These are phyloP conservation scores for Rhombomys opimus DNA, from an alignment of 2,113 vertebrate genomes.

Conservation along the genomic window DNA sequence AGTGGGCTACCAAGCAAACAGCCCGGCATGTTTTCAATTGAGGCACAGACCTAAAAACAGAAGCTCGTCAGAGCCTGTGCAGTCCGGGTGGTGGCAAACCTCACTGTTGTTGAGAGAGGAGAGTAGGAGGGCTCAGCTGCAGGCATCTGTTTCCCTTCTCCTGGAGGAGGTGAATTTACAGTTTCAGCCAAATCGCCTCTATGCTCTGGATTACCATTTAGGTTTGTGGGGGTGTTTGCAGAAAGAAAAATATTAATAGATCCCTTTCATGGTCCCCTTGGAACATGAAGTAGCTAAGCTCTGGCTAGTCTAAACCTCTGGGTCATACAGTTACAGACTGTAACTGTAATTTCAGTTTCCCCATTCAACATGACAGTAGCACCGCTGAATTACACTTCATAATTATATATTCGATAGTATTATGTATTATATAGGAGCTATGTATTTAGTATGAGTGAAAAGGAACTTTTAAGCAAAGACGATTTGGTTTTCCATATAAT, in stretches of 20 bases:
- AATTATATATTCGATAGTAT: neutral
- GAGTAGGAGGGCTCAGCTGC: fast-evolving
- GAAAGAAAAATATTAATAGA: constrained; percentile 20
- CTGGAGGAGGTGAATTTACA: neutral
- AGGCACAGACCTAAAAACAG: constrained; percentile 77
- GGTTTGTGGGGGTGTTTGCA: neutral
- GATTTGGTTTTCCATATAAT: neutral
- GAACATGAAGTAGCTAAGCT: neutral
- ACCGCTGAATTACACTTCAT: neutral
- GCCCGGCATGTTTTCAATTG: constrained; percentile 67
- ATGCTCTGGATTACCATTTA: neutral
- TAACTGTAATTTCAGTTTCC: neutral
- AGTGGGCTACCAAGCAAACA: constrained; percentile 83
- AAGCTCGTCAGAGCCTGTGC: constrained; percentile 60
- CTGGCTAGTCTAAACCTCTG: neutral
- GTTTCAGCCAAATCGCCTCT: neutral
- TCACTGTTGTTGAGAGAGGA: neutral
- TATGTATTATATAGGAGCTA: neutral
- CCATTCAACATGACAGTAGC: neutral
- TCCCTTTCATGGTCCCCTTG: neutral
- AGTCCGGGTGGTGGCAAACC: neutral
- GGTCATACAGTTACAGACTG: neutral
- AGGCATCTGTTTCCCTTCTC: neutral
- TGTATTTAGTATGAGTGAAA: neutral
- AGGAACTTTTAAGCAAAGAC: neutral